phyloP scores from a whole-genome alignment of 2,888 invertebrate genomes.

The Clunio marinus region DNA sequence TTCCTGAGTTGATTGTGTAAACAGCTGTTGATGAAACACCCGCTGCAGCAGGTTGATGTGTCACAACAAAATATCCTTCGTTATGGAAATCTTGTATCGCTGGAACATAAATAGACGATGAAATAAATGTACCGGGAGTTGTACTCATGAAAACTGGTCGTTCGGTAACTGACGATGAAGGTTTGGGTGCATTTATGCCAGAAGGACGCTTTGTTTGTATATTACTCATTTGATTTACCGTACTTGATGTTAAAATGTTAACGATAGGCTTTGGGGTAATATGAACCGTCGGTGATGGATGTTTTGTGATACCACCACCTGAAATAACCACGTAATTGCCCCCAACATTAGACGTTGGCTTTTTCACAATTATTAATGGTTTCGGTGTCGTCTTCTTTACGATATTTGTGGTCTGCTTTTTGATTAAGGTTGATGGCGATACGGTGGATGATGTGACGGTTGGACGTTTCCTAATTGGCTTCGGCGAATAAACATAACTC shows the following conservation, averaged over 20 bases:
- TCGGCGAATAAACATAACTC: slow-evolving; percentile 53
- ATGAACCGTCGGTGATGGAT: slow-evolving; percentile 60
- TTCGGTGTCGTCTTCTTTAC: slow-evolving; percentile 22
- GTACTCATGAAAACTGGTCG: not conserved
- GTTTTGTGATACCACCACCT: slow-evolving; percentile 50
- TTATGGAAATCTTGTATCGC: slow-evolving; percentile 33
- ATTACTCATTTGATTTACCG: slow-evolving; percentile 42
- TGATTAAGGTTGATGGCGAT: slow-evolving; percentile 40
- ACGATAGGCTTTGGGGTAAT: slow-evolving; percentile 66
- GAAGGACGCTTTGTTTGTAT: slow-evolving; percentile 40
- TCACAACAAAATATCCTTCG: slow-evolving; percentile 35
- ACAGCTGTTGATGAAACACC: slow-evolving; percentile 27
- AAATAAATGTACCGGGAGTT: slow-evolving; percentile 29
- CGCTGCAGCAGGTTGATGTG: slow-evolving; percentile 24
- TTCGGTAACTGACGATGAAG: not conserved
- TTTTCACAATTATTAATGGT: slow-evolving; percentile 48
- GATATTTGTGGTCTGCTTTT: slow-evolving; percentile 21
- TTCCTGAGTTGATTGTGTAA: slow-evolving; percentile 40
- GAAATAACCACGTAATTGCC: slow-evolving; percentile 56
- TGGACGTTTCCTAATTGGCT: slow-evolving; percentile 42
- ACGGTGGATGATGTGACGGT: slow-evolving; percentile 11
- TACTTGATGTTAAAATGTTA: slow-evolving; percentile 45
- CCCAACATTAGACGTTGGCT: slow-evolving; percentile 55
- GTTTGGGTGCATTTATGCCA: slow-evolving; percentile 22
- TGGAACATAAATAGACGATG: slow-evolving; percentile 34